phyloP scores from a whole-genome alignment of 2,888 invertebrate species.

The Drosophila tripunctata region DNA sequence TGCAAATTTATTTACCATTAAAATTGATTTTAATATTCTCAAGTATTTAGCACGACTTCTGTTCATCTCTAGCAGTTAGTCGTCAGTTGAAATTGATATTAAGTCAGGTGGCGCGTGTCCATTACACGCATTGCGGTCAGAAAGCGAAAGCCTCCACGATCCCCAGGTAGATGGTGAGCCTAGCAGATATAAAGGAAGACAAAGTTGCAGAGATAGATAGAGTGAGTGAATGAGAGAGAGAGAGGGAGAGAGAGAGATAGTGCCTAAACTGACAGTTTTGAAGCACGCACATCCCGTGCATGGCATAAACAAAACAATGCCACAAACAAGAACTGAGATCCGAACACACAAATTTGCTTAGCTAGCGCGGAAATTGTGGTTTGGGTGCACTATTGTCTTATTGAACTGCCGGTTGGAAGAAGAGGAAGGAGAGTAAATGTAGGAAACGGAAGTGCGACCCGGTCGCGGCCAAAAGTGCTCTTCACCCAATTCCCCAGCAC shows the following conservation, averaged over 20 bases:
- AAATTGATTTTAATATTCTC: background rate
- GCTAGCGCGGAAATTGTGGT: slow-evolving; percentile 67
- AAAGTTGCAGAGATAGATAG: too few relatives aligned
- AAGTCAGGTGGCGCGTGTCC: slow-evolving; percentile 80
- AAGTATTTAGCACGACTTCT: background rate
- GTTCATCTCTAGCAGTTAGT: slow-evolving; percentile 4
- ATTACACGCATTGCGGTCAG: slow-evolving; percentile 72
- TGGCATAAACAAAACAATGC: slow-evolving; percentile 63
- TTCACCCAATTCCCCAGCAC: background rate
- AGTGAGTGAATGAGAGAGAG: background rate
- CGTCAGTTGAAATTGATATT: slow-evolving; percentile 69
- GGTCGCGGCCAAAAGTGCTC: slow-evolving; percentile 13
- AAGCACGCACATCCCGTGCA: slow-evolving; percentile 67
- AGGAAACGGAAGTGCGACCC: slow-evolving; percentile 57
- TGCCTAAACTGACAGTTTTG: slow-evolving; percentile 65
- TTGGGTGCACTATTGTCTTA: slow-evolving; percentile 57
- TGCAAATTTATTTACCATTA: too few relatives aligned
- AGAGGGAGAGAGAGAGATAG: background rate
- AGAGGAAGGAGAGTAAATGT: slow-evolving; percentile 6
- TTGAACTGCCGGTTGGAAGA: slow-evolving; percentile 31
- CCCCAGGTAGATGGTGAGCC: slow-evolving; percentile 17
- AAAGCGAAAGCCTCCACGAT: slow-evolving; percentile 58
- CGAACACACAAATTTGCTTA: slow-evolving; percentile 59
- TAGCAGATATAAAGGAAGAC: background rate
- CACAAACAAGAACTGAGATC: slow-evolving; percentile 17